Percentiles rank a stretch among this genome's conserved stretches.
These are phyloP conservation scores for Heterotis niloticus DNA, from an alignment of 2,113 vertebrate genomes.

Conservation along the genomic window DNA sequence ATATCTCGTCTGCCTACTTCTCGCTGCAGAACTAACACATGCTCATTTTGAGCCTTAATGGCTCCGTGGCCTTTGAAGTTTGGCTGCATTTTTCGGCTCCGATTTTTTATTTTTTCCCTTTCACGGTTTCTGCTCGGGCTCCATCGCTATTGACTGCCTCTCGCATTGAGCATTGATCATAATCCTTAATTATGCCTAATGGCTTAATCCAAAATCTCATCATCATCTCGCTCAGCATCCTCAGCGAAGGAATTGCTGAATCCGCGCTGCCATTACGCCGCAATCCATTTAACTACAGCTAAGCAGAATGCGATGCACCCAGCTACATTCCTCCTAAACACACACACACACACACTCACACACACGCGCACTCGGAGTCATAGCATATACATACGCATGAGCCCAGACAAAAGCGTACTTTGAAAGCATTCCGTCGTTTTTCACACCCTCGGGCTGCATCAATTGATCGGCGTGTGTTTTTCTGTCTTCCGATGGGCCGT, in stretches of 20 bases:
- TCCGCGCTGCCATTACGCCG: not conserved
- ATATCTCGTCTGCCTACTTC: not conserved
- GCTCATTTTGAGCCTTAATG: not conserved
- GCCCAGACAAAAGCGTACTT: not conserved
- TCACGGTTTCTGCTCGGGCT: not conserved
- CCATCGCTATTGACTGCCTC: not conserved
- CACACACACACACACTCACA: not conserved
- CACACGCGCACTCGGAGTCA: not conserved
- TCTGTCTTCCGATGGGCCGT: constrained; percentile 46
- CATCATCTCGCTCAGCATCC: not conserved
- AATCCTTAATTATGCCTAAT: constrained; percentile 25
- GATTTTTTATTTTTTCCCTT: not conserved
- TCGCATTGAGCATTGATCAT: constrained; percentile 2
- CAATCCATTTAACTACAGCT: not conserved
- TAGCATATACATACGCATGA: not conserved
- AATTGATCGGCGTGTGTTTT: constrained; percentile 61
- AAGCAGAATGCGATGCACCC: not conserved
- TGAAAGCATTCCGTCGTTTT: constrained; percentile 32
- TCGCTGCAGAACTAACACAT: not conserved
- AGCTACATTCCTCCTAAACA: not conserved
- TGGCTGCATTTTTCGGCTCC: not conserved
- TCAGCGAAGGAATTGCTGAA: constrained; percentile 7
- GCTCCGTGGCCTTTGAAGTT: not conserved
- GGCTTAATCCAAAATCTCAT: constrained; percentile 19
- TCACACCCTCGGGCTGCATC: constrained; percentile 52